phyloP scores from a whole-genome alignment of 2,797 vertebrate genomes.

The Spheniscus humboldti region DNA sequence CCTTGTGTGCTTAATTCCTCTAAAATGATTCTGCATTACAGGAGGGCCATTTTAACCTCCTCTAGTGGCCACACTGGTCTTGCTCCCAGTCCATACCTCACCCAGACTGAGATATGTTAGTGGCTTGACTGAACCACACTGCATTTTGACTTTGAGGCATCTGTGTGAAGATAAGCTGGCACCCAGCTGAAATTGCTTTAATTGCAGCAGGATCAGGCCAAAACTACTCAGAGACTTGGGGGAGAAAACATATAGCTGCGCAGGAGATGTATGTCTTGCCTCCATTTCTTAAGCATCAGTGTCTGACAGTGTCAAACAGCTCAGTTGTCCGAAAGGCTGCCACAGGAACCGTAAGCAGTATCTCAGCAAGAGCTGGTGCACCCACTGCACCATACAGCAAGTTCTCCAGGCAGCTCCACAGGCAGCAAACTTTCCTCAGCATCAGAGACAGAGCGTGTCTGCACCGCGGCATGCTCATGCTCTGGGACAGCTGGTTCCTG shows the following conservation, averaged over 20 bases:
- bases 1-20: not conserved
- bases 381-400: accelerated
- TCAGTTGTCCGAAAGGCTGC: not conserved
- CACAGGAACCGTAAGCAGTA: too few relatives aligned
- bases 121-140: not conserved
- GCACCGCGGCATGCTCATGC: accelerated
- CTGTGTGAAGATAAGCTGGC: not conserved
- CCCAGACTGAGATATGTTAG: not conserved
- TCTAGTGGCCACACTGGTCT: not conserved
- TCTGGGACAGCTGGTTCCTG: not conserved
- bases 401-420: not conserved
- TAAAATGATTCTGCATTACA: not conserved
- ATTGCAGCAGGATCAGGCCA: accelerated
- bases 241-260: not conserved
- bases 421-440: not conserved
- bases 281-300: not conserved
- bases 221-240: not conserved
- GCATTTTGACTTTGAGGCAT: not conserved
- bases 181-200: not conserved
- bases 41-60: not conserved
- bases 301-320: not conserved
- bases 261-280: not conserved
- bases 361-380: not conserved
- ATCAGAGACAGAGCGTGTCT: too few relatives aligned
- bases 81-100: not conserved